A percentile compares a stretch with the other conserved stretches of the same genome.
phyloP scores from a whole-genome alignment of 2,113 vertebrate genomes.

The Python bivittatus region DNA sequence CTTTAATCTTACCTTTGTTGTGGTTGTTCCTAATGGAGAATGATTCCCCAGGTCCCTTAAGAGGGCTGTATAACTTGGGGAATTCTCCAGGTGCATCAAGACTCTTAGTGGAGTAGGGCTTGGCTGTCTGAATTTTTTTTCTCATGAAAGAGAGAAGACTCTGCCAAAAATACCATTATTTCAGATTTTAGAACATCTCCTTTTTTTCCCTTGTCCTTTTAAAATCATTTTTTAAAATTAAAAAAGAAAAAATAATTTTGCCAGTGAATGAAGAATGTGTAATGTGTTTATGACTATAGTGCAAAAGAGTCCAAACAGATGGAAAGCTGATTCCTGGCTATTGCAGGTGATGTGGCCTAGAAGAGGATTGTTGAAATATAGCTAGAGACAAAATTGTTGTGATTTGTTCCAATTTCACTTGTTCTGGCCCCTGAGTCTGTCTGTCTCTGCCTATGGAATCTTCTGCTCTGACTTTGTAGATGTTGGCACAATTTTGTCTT shows the following conservation, averaged over 20 bases:
- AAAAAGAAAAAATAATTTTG: slow-evolving; percentile 9
- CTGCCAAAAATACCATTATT: slow-evolving; percentile 41
- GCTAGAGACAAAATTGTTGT: not conserved
- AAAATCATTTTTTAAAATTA: not conserved
- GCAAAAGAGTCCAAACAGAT: slow-evolving; percentile 22
- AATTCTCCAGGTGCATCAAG: slow-evolving; percentile 10
- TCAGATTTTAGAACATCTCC: slow-evolving; percentile 14
- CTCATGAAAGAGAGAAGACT: not conserved
- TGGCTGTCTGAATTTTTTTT: slow-evolving; percentile 11
- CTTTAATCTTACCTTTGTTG: slow-evolving; percentile 10
- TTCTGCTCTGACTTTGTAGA: not conserved
- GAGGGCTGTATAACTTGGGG: not conserved
- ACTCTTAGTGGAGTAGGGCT: not conserved
- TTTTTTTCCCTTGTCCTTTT: not conserved
- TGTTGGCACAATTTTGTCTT: not conserved
- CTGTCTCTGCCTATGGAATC: slow-evolving; percentile 13
- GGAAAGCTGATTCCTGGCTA: slow-evolving; percentile 15
- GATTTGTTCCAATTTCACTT: not conserved
- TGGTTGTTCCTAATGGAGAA: slow-evolving; percentile 37
- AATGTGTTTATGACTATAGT: slow-evolving; percentile 28
- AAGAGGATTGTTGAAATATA: slow-evolving; percentile 1
- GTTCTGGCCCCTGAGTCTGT: not conserved
- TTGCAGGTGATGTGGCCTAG: not conserved
- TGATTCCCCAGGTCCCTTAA: slow-evolving; percentile 25
- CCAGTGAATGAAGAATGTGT: not conserved